Conservation (phyloP, 2,888 invertebrate species). For the Muscina levida region DNA sequence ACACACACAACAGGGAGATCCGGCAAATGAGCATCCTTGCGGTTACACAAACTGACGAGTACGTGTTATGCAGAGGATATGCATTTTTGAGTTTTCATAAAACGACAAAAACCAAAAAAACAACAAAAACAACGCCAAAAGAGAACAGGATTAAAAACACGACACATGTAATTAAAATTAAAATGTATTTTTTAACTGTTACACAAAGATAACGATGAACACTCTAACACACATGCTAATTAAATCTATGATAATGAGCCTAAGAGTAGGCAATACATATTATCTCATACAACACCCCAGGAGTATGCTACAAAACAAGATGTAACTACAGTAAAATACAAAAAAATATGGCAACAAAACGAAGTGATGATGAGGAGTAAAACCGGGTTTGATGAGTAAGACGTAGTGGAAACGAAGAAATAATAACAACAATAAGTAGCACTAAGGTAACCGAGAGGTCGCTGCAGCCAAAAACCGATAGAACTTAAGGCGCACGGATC, state of each 20-base stretch:
- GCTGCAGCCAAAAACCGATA: too few relatives aligned
- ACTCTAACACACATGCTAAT: constrained; percentile 51
- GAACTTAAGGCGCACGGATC: too few relatives aligned
- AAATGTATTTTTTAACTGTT: constrained; percentile 36
- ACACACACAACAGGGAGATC: too few relatives aligned
- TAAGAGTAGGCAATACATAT: constrained; percentile 27
- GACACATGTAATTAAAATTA: constrained; percentile 65
- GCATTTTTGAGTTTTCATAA: constrained; percentile 64
- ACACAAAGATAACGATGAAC: constrained; percentile 43
- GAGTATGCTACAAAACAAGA: background rate
- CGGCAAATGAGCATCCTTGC: constrained; percentile 69
- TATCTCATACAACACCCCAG: background rate
- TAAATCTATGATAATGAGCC: constrained; percentile 37
- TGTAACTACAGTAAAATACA: background rate
- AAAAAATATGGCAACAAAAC: too few relatives aligned
- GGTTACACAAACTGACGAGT: constrained; percentile 59
- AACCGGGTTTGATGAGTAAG: too few relatives aligned
- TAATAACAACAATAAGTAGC: too few relatives aligned
- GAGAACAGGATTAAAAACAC: background rate
- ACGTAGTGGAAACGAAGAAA: too few relatives aligned
- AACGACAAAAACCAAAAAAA: background rate
- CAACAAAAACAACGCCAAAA: background rate
- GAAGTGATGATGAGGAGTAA: background rate
- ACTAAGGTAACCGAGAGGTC: too few relatives aligned
- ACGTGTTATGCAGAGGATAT: constrained; percentile 45